These are phyloP conservation scores for Orgyia antiqua DNA, from an alignment of 2,888 invertebrate species.

Conservation along the genomic window DNA sequence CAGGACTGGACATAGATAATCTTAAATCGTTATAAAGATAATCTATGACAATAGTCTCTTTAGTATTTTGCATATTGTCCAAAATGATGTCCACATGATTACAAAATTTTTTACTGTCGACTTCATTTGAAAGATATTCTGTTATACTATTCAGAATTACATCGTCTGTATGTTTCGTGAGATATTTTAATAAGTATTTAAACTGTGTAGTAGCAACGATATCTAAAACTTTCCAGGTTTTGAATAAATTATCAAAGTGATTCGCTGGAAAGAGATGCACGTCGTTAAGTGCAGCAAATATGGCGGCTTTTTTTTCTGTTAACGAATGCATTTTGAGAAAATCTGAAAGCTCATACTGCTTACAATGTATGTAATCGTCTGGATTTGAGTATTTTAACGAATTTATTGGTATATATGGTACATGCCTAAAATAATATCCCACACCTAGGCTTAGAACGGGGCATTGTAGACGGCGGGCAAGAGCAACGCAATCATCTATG, in stretches of 20 bases:
- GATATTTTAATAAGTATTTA: conserved; percentile 11
- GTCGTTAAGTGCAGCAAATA: conserved; percentile 33
- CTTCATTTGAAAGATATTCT: conserved; percentile 1
- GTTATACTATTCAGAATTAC: conserved; percentile 1
- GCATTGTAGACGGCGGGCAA: conserved; percentile 35
- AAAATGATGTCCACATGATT: conserved; percentile 3
- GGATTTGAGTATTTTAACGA: conserved; percentile 12
- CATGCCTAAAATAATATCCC: conserved; percentile 33
- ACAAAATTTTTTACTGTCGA: conserved; percentile 8
- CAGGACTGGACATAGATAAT: neutral
- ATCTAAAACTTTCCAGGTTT: conserved; percentile 8
- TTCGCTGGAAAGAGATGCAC: conserved; percentile 17
- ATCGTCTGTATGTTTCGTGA: conserved; percentile 6
- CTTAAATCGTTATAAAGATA: conserved; percentile 6
- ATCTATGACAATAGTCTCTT: neutral
- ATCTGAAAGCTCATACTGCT: conserved; percentile 19
- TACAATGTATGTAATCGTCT: conserved; percentile 15
- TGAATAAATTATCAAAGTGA: conserved; percentile 24
- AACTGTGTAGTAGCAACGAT: neutral
- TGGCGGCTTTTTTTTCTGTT: conserved; percentile 23
- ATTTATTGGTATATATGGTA: conserved; percentile 26
- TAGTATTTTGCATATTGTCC: conserved; percentile 1
- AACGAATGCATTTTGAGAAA: conserved; percentile 25
- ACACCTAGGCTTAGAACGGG: conserved; percentile 36
- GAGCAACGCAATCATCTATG: conserved; percentile 33